phyloP scores from a whole-genome alignment of 2,888 invertebrate genomes.

The Mantis religiosa region DNA sequence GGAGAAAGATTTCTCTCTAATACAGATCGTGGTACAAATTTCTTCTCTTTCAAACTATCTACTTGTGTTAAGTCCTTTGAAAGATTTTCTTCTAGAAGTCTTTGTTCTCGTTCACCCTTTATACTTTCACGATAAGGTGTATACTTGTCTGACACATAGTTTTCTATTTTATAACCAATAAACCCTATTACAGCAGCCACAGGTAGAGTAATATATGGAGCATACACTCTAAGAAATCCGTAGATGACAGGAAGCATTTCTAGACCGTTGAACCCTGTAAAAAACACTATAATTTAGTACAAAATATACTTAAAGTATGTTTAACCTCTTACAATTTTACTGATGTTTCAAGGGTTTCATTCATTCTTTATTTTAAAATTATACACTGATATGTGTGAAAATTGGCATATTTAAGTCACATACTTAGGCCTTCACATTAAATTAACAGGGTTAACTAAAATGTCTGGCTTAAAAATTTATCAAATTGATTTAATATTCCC shows the following conservation, averaged over 20 bases:
- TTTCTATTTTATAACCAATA: conserved; percentile 82
- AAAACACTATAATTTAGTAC: background rate
- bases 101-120: conserved; percentile 68
- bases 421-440: too few species aligned
- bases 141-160: conserved; percentile 41
- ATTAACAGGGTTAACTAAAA: too few species aligned
- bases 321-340: too few species aligned
- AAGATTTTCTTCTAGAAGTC: conserved; percentile 57
- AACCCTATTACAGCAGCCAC: conserved; percentile 77
- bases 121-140: conserved; percentile 59
- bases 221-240: conserved; percentile 65
- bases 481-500: too few species aligned
- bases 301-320: too few species aligned
- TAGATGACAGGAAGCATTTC: conserved; percentile 75
- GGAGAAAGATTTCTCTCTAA: conserved; percentile 48
- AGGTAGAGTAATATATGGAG: conserved; percentile 75
- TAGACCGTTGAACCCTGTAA: background rate
- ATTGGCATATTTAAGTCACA: too few species aligned
- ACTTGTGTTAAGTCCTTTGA: conserved; percentile 58
- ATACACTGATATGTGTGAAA: too few species aligned
- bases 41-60: conserved; percentile 61
- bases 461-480: too few species aligned
- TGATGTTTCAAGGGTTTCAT: too few species aligned
- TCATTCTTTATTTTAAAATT: too few species aligned
- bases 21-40: conserved; percentile 48